Percentiles rank a stretch among this genome's conserved stretches.
phyloP scores from a whole-genome alignment of 2,113 vertebrate species.

The Eptatretus burgeri region DNA sequence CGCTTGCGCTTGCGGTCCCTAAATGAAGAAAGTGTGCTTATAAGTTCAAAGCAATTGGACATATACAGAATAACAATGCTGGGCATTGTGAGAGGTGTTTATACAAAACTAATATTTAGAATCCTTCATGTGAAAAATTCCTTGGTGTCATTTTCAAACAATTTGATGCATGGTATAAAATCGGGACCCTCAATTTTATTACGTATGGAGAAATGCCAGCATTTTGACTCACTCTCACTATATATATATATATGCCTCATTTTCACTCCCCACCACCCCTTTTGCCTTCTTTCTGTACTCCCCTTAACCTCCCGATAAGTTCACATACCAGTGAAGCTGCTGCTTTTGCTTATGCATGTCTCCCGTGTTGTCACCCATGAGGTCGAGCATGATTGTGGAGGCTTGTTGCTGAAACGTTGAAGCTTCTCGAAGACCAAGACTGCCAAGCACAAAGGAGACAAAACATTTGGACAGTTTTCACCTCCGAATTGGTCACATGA shows the following conservation, averaged over 20 bases:
- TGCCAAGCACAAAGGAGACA: conserved; percentile 12
- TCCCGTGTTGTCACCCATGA: conserved; percentile 41
- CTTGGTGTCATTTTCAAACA: no score
- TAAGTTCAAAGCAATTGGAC: background rate
- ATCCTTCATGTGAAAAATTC: background rate
- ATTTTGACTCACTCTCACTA: no score
- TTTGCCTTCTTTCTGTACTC: no score
- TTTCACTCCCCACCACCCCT: no score
- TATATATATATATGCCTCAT: no score
- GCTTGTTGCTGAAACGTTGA: conserved; percentile 55
- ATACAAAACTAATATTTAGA: background rate
- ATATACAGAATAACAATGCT: background rate
- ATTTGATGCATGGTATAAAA: no score
- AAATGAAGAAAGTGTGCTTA: conserved; percentile 3
- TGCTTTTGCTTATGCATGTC: conserved; percentile 27
- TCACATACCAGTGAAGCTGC: conserved; percentile 35
- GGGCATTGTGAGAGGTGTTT: background rate
- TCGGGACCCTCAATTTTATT: no score
- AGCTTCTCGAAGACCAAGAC: conserved; percentile 30
- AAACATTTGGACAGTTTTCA: background rate
- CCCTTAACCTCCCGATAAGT: background rate
- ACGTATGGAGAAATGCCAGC: no score
- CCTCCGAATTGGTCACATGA: no score
- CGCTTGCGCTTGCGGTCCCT: conserved; percentile 91
- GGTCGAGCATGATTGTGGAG: conserved; percentile 38